Percentiles rank a stretch among this genome's conserved stretches.
Evolutionary conservation across 2,797 vertebrate species (phyloP).

Genomic region (Sebastes trivittatus): DNA sequence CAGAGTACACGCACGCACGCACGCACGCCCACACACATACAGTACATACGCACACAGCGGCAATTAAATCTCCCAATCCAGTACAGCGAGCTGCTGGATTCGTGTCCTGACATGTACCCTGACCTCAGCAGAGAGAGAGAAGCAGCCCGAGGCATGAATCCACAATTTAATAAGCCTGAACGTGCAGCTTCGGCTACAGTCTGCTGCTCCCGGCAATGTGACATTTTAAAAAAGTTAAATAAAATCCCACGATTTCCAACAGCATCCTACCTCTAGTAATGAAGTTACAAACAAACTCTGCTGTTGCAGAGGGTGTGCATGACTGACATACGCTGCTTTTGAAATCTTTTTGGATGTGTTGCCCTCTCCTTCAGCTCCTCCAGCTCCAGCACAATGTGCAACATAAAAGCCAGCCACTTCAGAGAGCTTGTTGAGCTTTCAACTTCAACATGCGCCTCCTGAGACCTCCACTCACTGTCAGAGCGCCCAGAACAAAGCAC

Average conservation of each 20-base stretch:
- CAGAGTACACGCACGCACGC: neutral
- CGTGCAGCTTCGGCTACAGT: constrained; percentile 39
- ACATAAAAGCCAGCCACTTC: constrained; percentile 82
- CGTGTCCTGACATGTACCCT: constrained; percentile 72
- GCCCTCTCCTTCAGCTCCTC: constrained; percentile 52
- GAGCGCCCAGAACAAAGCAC: constrained; percentile 73
- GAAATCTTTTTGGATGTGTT: constrained; percentile 54
- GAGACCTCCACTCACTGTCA: constrained; percentile 78
- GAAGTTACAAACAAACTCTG: constrained; percentile 15
- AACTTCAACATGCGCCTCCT: constrained; percentile 74
- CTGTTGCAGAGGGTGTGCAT: neutral
- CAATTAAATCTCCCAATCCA: constrained; percentile 56
- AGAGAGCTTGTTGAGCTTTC: constrained; percentile 79
- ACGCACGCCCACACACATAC: neutral
- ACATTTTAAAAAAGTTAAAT: neutral
- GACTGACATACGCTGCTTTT: constrained; percentile 51
- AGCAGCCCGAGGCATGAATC: constrained; percentile 52
- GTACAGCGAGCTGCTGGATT: constrained; percentile 41
- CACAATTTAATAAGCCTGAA: constrained; percentile 61
- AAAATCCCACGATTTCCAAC: constrained; percentile 24
- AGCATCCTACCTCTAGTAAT: constrained; percentile 23
- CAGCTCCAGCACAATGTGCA: constrained; percentile 64
- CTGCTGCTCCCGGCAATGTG: constrained; percentile 35
- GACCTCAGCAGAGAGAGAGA: constrained; percentile 61
- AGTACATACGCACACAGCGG: neutral